Percentiles rank a stretch among this genome's conserved stretches.
phyloP scores from a whole-genome alignment of 2,113 vertebrate genomes.

The Drymodes brunneopygia region DNA sequence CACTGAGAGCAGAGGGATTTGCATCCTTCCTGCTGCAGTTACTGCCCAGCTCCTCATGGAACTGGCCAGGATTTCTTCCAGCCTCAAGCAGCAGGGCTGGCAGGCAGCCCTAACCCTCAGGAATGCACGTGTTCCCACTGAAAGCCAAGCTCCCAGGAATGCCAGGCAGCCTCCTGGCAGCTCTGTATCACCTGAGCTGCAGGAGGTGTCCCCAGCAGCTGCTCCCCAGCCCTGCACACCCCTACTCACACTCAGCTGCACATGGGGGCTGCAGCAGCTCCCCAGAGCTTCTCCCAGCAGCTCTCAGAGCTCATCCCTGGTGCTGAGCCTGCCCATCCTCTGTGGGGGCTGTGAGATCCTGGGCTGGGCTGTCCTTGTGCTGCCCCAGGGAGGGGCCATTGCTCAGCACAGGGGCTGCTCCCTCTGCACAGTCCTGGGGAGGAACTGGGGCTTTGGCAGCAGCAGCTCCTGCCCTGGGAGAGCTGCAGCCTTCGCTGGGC shows the following conservation, averaged over 20 bases:
- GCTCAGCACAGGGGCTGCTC: not conserved
- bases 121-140: not conserved
- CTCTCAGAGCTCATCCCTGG: not conserved
- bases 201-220: not conserved
- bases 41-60: not conserved
- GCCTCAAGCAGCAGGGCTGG: not conserved
- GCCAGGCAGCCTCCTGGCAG: not conserved
- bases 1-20: not conserved
- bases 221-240: not conserved
- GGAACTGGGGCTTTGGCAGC: not conserved
- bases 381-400: slow-evolving; percentile 9
- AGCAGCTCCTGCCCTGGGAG: not conserved
- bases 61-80: not conserved
- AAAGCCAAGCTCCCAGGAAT: not conserved
- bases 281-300: not conserved
- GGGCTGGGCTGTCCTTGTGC: not conserved
- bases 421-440: slow-evolving; percentile 20
- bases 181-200: not conserved
- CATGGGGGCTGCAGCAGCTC: not conserved
- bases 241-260: not conserved
- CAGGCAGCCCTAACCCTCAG: not conserved
- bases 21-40: not conserved
- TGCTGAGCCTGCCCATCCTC: not conserved
- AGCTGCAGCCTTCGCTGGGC: not conserved
- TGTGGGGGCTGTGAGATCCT: accelerated